A percentile compares a stretch with the other conserved stretches of the same genome.
Evolutionary conservation across 2,113 vertebrate species (phyloP).

Genomic region (Nipponia nippon): DNA sequence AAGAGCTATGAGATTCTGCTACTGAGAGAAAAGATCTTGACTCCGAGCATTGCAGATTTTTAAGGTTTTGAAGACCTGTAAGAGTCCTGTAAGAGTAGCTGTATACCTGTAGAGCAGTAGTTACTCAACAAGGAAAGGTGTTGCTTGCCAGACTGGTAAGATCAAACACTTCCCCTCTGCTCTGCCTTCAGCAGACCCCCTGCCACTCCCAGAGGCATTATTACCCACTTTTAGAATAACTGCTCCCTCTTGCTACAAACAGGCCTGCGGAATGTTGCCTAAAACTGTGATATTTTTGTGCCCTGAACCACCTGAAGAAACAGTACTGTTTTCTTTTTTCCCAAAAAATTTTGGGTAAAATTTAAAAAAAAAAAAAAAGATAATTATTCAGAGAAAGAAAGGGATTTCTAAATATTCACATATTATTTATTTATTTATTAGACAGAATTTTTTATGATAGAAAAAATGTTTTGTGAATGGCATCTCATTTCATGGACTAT

Average conservation of each 20-base stretch:
- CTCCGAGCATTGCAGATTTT: neutral
- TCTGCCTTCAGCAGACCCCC: neutral
- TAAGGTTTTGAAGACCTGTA: neutral
- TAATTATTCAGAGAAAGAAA: neutral
- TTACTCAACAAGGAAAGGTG: neutral
- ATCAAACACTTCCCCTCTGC: neutral
- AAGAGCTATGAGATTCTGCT: neutral
- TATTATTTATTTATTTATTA: neutral
- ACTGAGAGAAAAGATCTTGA: neutral
- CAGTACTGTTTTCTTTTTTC: fast-evolving
- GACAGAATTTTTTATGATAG: neutral
- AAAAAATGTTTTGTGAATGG: neutral
- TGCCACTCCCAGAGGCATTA: neutral
- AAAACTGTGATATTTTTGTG: neutral
- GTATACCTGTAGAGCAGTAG: neutral
- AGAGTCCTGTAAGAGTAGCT: neutral
- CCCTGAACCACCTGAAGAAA: neutral
- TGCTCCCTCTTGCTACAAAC: neutral
- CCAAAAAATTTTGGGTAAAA: fast-evolving
- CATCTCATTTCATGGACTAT: neutral
- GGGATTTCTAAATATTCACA: neutral
- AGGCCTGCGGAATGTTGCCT: neutral
- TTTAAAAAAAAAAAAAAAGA: neutral
- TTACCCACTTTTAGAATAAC: neutral
- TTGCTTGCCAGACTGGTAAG: neutral